Conservation (phyloP, 1,140 invertebrate species). For the Hormaphis cornu region DNA sequence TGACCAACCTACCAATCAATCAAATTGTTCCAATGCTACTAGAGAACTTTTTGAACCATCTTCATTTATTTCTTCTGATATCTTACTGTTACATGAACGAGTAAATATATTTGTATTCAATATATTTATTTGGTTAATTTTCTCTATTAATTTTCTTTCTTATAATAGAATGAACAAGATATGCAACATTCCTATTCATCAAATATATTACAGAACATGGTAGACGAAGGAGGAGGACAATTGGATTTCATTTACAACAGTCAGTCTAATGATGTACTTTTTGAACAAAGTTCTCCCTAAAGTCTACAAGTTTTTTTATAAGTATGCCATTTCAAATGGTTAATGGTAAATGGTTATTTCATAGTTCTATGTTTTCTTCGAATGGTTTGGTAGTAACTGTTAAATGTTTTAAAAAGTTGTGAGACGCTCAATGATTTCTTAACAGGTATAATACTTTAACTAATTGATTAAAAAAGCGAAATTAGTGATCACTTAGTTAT, state of each 20-base stretch:
- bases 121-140: background rate
- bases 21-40: background rate
- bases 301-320: background rate
- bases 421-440: background rate
- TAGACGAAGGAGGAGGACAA: slow-evolving; percentile 20
- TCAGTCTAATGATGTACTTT: slow-evolving; percentile 4
- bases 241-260: slow-evolving; percentile 1
- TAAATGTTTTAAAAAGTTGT: background rate
- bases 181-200: slow-evolving; percentile 12
- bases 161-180: slow-evolving; percentile 22
- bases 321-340: background rate
- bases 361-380: background rate
- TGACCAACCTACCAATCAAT: background rate
- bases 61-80: slow-evolving; percentile 9
- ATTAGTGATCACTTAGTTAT: background rate
- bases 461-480: background rate
- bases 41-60: background rate
- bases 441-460: background rate
- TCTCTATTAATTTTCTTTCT: background rate
- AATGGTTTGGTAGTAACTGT: background rate
- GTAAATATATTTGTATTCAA: background rate
- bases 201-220: slow-evolving; percentile 26
- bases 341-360: too few relatives aligned
- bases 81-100: background rate
- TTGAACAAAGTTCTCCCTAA: slow-evolving; percentile 17